These are phyloP conservation scores for Menura novaehollandiae DNA, from an alignment of 2,113 vertebrate genomes.

Conservation along the genomic window DNA sequence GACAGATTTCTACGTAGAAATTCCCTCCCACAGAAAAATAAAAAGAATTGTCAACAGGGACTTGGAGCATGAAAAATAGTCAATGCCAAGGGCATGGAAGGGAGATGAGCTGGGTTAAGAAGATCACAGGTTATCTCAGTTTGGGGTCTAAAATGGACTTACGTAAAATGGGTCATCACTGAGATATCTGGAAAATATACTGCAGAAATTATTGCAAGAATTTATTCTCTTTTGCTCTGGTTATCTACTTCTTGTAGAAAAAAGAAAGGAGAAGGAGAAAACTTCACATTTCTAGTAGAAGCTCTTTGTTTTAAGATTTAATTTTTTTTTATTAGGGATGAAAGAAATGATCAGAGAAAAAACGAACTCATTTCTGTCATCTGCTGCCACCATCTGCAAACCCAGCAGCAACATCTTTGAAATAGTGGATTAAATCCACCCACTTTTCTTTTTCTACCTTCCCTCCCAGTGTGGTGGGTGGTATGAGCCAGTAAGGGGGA, in stretches of 20 bases:
- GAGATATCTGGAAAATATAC: background rate
- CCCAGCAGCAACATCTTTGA: conserved; percentile 25
- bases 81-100: background rate
- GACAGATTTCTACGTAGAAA: background rate
- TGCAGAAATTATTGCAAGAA: background rate
- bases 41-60: background rate
- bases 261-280: background rate
- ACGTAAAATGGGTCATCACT: background rate
- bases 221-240: background rate
- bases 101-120: background rate
- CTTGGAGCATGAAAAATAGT: background rate
- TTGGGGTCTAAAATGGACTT: background rate
- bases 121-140: background rate
- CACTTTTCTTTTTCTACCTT: background rate
- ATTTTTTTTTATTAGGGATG: background rate
- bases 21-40: background rate
- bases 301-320: background rate
- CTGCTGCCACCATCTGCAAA: conserved; percentile 56
- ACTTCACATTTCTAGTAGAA: background rate
- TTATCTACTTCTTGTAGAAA: background rate
- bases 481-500: background rate
- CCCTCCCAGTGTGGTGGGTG: background rate
- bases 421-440: background rate
- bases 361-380: conserved; percentile 31
- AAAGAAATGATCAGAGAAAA: conserved; percentile 4